Evolutionary conservation across 92 coral and sea anemone genomes (phyloP).

Genomic region (Virgularia gustaviana): DNA sequence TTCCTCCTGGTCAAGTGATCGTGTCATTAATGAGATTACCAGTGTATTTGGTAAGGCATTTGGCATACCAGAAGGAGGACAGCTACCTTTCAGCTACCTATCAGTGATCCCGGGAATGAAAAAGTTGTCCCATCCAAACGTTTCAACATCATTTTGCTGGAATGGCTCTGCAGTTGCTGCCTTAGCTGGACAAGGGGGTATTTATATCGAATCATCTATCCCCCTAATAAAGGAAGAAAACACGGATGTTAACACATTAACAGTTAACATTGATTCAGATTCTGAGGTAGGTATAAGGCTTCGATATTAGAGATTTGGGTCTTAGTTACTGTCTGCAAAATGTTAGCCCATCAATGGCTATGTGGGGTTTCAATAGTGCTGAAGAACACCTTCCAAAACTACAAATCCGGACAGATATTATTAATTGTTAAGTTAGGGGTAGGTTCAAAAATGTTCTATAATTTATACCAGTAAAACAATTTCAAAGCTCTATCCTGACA

Average conservation of each 20-base stretch:
- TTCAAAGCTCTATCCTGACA: too few species aligned
- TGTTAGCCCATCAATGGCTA: too few species aligned
- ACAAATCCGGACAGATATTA: too few species aligned
- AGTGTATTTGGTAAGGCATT: constrained; percentile 10
- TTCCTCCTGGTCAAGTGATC: constrained; percentile 20
- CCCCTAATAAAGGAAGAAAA: not conserved
- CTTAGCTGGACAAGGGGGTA: constrained; percentile 2
- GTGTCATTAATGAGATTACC: constrained; percentile 1
- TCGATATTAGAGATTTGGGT: not conserved
- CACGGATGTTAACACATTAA: too few species aligned
- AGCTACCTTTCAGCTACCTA: constrained; percentile 1
- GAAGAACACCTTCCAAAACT: too few species aligned
- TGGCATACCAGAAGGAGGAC: constrained; percentile 8
- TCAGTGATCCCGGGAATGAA: constrained; percentile 10
- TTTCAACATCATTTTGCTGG: not conserved
- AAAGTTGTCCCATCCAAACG: constrained; percentile 5
- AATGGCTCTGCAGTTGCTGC: not conserved
- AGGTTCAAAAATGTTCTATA: too few species aligned
- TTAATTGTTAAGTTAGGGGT: too few species aligned
- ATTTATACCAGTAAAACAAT: too few species aligned
- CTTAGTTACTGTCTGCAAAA: too few species aligned
- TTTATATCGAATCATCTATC: not conserved
- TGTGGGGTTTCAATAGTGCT: too few species aligned
- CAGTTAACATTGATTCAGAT: too few species aligned
- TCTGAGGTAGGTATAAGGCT: not conserved